Evolutionary conservation across 2,113 vertebrate species (phyloP), one percentile per base, ranked within the genome.

Genomic region (Helogale parvula): DNA sequence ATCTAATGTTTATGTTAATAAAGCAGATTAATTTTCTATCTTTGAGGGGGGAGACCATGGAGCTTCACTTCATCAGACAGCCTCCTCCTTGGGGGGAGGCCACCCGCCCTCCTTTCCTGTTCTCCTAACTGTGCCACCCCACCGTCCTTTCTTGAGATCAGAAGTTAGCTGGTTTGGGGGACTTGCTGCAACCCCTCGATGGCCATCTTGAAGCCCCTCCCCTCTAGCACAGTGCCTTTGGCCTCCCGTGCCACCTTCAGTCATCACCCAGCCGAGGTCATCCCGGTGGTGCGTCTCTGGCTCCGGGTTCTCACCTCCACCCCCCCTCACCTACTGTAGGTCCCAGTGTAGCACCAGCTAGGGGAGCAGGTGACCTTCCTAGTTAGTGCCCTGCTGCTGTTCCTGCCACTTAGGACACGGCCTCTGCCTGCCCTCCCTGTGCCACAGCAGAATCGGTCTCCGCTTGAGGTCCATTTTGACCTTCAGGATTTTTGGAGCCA

Each of bases 221-320:
- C 41, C 12, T 10, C 0, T 1, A 38, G 47, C 65, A 63, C 16
- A 45, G 0, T n/a, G 25, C 27, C 45, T 63, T n/a, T 1, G n/a
- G 74, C 54, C 88, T 54, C 16, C 63, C 65, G 25, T 12, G 7
- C 69, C 23, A 5, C 41, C 29, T 31, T 54, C 3, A 0, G 19
- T 38, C 35, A 31, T 50, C 38, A 3, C 45, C 77, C 63, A 11
- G 19, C n/a, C 68, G 27, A 25, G 35, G 17, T 27, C 66, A 13
- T 60, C 52, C 88, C 41, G 25, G 41, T 38, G 23, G 27, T 9
- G 3, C 31, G 17, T 45, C 50, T 71, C 19, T 85, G 10, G 0
- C 33, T 63, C 72, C 10, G 1, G 33, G 11, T 80, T 63, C 47
- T 74, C 35, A n/a, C 8, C 68, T 19, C 27, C 29, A 2, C 33